Conservation (phyloP, 2,888 invertebrate genomes). For the Tenodera sinensis region DNA sequence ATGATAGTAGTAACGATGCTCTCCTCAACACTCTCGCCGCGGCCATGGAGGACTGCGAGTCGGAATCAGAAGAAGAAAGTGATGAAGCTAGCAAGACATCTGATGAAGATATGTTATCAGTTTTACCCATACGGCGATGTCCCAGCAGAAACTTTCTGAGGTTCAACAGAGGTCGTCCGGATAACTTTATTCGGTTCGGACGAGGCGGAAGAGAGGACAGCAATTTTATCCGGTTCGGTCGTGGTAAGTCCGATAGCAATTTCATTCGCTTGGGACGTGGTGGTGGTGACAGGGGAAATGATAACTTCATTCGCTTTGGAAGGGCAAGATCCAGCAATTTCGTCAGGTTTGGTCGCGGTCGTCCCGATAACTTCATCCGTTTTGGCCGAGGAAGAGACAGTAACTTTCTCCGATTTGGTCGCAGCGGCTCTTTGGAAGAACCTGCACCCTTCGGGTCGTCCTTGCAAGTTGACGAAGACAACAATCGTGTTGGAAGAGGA, state of each 20-base stretch:
- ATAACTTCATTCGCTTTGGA: conserved; percentile 51
- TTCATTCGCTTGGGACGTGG: background rate
- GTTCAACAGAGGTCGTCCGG: background rate
- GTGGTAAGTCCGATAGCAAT: conserved; percentile 8
- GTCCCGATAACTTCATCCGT: conserved; percentile 28
- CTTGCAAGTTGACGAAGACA: background rate
- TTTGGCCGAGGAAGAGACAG: conserved; percentile 36
- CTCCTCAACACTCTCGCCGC: background rate
- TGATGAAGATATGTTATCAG: background rate
- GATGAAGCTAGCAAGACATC: background rate
- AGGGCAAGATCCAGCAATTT: conserved; percentile 36
- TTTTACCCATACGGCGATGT: background rate
- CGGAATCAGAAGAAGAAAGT: background rate
- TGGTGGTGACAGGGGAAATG: background rate
- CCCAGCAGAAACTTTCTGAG: conserved; percentile 4
- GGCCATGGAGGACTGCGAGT: background rate
- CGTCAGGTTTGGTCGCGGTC: conserved; percentile 32
- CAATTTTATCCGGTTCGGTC: conserved; percentile 7
- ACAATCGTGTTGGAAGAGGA: background rate
- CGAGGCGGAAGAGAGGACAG: conserved; percentile 21
- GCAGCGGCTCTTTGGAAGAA: conserved; percentile 26
- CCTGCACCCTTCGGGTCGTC: background rate
- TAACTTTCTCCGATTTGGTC: conserved; percentile 43
- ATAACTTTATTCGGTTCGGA: conserved; percentile 34
- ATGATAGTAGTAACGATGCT: background rate